Percentiles rank a stretch among this genome's conserved stretches.
Conservation (phyloP, 2,113 vertebrate genomes). For the Ameiurus melas region DNA sequence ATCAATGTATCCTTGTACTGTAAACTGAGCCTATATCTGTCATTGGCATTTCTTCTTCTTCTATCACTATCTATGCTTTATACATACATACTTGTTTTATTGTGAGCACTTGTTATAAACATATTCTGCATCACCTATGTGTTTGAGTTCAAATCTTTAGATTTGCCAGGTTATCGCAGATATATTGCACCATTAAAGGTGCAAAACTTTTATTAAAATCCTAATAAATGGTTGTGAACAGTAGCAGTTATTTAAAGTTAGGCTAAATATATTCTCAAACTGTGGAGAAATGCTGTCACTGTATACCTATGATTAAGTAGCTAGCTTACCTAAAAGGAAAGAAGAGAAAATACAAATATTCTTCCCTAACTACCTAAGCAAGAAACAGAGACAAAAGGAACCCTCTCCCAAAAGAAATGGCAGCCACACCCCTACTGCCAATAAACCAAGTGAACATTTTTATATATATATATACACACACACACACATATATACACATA, state of each 20-base stretch:
- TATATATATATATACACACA: too few species aligned
- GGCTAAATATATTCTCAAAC: background rate
- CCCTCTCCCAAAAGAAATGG: too few species aligned
- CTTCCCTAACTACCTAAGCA: too few species aligned
- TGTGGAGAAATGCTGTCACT: background rate
- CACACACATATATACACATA: too few species aligned
- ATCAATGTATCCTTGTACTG: conserved; percentile 22
- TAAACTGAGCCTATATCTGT: background rate
- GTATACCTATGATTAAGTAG: too few species aligned
- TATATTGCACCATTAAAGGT: conserved; percentile 6
- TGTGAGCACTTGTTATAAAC: background rate
- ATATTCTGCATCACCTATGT: conserved; percentile 8
- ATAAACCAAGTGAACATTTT: too few species aligned
- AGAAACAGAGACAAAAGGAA: too few species aligned
- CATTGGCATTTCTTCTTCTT: background rate
- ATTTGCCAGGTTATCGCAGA: background rate
- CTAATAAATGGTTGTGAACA: background rate
- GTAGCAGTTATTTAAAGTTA: background rate
- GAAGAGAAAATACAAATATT: too few species aligned
- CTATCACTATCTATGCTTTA: background rate
- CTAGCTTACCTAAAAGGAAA: too few species aligned
- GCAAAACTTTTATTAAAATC: conserved; percentile 9
- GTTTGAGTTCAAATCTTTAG: conserved; percentile 17
- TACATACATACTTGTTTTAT: conserved; percentile 14
- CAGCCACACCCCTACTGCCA: too few species aligned